A percentile compares a stretch with the other conserved stretches of the same genome.
Conservation (phyloP, 1,140 invertebrate genomes). For the Camponotus vicinus region DNA sequence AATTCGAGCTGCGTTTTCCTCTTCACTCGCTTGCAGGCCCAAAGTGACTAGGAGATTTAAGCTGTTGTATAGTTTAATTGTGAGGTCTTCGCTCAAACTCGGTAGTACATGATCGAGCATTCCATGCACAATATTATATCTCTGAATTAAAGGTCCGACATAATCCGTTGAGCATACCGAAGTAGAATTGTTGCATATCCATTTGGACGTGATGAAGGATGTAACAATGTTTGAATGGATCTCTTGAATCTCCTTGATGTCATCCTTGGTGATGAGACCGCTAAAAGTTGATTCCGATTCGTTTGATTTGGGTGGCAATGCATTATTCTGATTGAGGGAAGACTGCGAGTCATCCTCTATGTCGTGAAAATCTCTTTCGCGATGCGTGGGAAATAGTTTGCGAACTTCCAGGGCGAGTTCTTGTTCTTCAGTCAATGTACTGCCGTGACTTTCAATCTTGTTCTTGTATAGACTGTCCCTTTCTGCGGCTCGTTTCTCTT, state of each 20-base stretch:
- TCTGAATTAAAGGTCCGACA: conserved; percentile 86
- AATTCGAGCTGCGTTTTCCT: not conserved
- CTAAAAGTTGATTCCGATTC: conserved; percentile 45
- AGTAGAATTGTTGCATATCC: conserved; percentile 83
- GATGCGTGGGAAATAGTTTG: conserved; percentile 92
- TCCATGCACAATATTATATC: conserved; percentile 88
- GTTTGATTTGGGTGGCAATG: conserved; percentile 68
- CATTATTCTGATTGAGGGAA: conserved; percentile 78
- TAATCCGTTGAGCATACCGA: conserved; percentile 84
- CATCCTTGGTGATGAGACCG: conserved; percentile 86
- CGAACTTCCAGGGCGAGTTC: conserved; percentile 90
- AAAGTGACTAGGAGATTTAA: conserved; percentile 84
- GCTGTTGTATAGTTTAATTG: conserved; percentile 86
- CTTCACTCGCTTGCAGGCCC: conserved; percentile 50
- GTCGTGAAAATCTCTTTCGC: conserved; percentile 90
- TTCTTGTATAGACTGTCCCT: conserved; percentile 94
- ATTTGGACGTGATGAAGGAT: conserved; percentile 87
- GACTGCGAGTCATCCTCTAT: conserved; percentile 79
- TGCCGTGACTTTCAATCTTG: conserved; percentile 86
- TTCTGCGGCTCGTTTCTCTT: conserved; percentile 89
- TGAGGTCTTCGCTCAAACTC: conserved; percentile 86
- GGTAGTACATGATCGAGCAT: conserved; percentile 85
- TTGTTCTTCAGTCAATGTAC: conserved; percentile 91
- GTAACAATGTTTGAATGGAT: conserved; percentile 88
- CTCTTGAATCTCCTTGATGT: conserved; percentile 87